These are phyloP conservation scores for Carcharodon carcharias DNA, from an alignment of 2,797 vertebrate genomes.

Conservation along the genomic window DNA sequence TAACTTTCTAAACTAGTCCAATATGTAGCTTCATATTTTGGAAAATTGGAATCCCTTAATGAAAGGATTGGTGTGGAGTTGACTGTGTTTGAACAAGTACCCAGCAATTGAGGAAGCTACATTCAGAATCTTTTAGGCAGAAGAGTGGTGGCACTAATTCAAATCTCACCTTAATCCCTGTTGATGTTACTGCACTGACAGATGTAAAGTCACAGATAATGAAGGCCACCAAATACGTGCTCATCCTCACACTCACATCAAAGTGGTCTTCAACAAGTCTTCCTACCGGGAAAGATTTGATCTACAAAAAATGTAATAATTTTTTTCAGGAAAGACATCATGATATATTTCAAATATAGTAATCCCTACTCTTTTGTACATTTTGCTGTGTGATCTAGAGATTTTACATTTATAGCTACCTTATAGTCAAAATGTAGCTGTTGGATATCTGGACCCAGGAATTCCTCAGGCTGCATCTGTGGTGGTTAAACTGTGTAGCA, in stretches of 20 bases:
- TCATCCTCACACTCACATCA: slow-evolving; percentile 64
- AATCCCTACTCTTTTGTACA: background rate
- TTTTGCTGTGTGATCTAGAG: too few species aligned
- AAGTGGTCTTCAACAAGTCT: slow-evolving; percentile 62
- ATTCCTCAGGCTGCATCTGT: too few species aligned
- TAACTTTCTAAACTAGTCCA: background rate
- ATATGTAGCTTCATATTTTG: background rate
- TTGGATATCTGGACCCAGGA: background rate
- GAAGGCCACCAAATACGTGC: slow-evolving; percentile 65
- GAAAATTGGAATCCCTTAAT: background rate
- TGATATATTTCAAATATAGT: background rate
- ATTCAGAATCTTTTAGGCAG: background rate
- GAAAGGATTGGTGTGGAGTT: background rate
- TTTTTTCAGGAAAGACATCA: background rate
- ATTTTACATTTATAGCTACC: background rate
- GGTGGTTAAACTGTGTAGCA: background rate
- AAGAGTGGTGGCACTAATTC: too few species aligned
- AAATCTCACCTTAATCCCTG: slow-evolving; percentile 59
- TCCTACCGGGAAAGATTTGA: slow-evolving; percentile 53
- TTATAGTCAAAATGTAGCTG: background rate
- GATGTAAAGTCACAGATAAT: slow-evolving; percentile 67
- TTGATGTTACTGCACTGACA: slow-evolving; percentile 55
- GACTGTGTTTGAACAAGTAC: background rate
- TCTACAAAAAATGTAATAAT: slow-evolving; percentile 47
- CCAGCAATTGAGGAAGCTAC: background rate